phyloP scores from a whole-genome alignment of 2,797 vertebrate species.

The Urosaurus nigricauda region DNA sequence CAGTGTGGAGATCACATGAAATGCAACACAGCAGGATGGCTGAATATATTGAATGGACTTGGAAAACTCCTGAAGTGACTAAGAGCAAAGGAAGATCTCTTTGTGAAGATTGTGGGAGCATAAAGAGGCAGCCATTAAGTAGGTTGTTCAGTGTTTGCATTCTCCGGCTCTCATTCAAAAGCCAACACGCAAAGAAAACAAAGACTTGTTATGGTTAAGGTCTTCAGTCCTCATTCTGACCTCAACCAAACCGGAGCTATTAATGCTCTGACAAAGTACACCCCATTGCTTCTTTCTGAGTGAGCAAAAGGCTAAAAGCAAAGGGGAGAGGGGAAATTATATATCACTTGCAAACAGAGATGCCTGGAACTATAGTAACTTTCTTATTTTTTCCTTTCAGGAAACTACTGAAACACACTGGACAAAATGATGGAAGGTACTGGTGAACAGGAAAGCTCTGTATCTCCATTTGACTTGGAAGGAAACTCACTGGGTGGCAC shows the following conservation, averaged over 20 bases:
- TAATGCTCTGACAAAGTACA: conserved; percentile 44
- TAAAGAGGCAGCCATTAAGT: conserved; percentile 45
- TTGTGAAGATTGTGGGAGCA: conserved; percentile 28
- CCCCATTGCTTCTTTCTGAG: conserved; percentile 49
- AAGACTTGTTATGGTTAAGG: conserved; percentile 38
- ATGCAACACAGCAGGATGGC: neutral
- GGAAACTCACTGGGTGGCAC: too few relatives aligned
- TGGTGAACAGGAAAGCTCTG: too few relatives aligned
- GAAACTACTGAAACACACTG: too few relatives aligned
- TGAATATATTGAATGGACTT: conserved; percentile 17
- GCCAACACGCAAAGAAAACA: neutral
- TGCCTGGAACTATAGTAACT: neutral
- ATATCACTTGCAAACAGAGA: neutral
- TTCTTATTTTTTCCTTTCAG: too few relatives aligned
- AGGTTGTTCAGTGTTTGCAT: conserved; percentile 31
- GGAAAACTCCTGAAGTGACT: neutral
- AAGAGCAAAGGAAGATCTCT: conserved; percentile 48
- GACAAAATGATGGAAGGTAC: too few relatives aligned
- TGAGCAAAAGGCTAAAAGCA: neutral
- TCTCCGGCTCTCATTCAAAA: conserved; percentile 28
- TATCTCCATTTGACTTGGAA: too few relatives aligned
- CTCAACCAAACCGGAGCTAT: conserved; percentile 42
- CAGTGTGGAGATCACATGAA: conserved; percentile 7
- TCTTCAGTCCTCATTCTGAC: conserved; percentile 37
- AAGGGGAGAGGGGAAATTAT: neutral